Base-by-base conservation (phyloP, 2,113 vertebrate species). In the Dendropsophus ebraccatus region DNA sequence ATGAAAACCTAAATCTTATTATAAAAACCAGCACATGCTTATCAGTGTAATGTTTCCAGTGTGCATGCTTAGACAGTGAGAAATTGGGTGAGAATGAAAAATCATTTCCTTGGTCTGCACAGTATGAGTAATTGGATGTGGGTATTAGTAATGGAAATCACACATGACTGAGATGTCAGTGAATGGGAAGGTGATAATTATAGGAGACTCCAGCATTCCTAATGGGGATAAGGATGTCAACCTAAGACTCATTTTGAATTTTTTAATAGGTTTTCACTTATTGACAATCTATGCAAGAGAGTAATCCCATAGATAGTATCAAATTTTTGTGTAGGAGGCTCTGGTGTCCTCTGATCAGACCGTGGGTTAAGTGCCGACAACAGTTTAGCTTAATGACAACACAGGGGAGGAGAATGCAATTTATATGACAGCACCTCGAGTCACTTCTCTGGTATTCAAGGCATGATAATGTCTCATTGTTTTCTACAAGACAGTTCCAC, bases 241-340 rank as follows among this genome's bases (percentile, higher is more conserved):
- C 73, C 45, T 77, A 37, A 79, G 76, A n/a, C 30, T 37, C 76
- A 79, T 56, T 78, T 28, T 79, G 32, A 35, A 5, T 79, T 79
- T 35, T 41, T 21, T 32, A 79, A 58, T 58, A 54, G 30, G 30
- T 32, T 79, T 35, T 58, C 52, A 37, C 41, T 74, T 23, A 70
- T 41, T 70, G 50, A 70, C 10, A 54, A 77, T 54, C 17, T 54
- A 8, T 54, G 49, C 12, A 58, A 1, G 11, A 0, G 50, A 79
- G 30, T 58, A 58, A 37, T 79, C 50, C 50, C 32, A 37, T 54
- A 58, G 50, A 58, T 58, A 30, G 30, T 58, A 79, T 79, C 19
- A 58, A 1, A 58, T 79, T 35, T 79, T 41, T 79, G 25, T 79
- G 47, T 58, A 37, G 52, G 28, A 79, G 52, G 19, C 35, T 49